Conservation (phyloP, 2,113 vertebrate genomes). For the Hypocryptadius cinnamomeus region DNA sequence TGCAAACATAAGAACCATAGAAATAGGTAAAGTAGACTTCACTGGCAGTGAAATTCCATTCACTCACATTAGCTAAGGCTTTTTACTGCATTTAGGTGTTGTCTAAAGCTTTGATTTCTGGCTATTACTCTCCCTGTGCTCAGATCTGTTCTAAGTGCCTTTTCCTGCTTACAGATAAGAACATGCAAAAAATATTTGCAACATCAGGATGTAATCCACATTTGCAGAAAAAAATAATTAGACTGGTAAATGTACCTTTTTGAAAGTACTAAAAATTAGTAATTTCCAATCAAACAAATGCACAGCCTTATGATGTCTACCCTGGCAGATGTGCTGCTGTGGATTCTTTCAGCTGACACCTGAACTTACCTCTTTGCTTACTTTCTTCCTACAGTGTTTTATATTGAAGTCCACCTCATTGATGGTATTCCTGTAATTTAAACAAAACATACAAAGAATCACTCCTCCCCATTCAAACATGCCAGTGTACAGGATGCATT, state of each 20-base stretch:
- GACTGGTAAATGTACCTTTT: neutral
- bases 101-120: neutral
- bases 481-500: neutral
- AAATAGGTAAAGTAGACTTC: neutral
- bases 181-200: neutral
- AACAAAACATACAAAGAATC: neutral
- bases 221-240: neutral
- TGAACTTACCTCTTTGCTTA: neutral
- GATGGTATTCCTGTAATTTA: neutral
- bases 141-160: neutral
- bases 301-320: neutral
- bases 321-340: fast-evolving
- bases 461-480: neutral
- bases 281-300: neutral
- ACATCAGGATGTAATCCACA: neutral
- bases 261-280: neutral
- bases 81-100: neutral
- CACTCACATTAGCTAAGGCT: neutral
- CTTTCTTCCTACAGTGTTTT: neutral
- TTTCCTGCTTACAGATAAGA: neutral
- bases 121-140: neutral
- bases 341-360: neutral
- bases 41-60: neutral
- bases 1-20: neutral
- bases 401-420: neutral